phyloP scores from a whole-genome alignment of 2,888 invertebrate species.

The Argyresthia albistria region DNA sequence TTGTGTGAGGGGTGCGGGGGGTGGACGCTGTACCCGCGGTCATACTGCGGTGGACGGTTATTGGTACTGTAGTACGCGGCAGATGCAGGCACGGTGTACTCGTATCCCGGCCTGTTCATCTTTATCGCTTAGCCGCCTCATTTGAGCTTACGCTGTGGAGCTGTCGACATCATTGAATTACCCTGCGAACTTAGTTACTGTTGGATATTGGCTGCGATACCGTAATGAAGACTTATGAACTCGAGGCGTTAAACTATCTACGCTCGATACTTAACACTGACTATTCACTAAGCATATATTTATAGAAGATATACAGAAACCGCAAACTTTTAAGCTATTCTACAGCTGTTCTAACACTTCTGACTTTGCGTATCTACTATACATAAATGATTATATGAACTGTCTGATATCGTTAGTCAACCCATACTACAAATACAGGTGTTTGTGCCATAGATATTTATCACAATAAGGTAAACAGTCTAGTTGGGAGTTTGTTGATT shows the following conservation, averaged over 20 bases:
- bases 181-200: background rate
- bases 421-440: too few species aligned
- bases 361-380: too few species aligned
- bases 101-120: conserved; percentile 70
- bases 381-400: too few species aligned
- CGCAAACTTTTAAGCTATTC: too few species aligned
- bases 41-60: conserved; percentile 60
- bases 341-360: too few species aligned
- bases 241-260: background rate
- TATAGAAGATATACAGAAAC: too few species aligned
- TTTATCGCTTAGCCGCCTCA: conserved; percentile 60
- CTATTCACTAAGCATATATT: background rate
- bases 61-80: conserved; percentile 58
- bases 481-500: conserved; percentile 31
- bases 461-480: too few species aligned
- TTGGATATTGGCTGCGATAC: conserved; percentile 1
- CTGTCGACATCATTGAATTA: background rate
- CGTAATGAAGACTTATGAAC: background rate
- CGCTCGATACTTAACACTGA: background rate
- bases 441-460: too few species aligned
- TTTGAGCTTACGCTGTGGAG: conserved; percentile 48
- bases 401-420: too few species aligned
- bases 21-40: conserved; percentile 50
- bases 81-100: conserved; percentile 62
- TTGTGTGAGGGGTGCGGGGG: conserved; percentile 25